Evolutionary conservation across 2,888 invertebrate genomes (phyloP), one percentile per base, ranked within the genome.

Genomic region (Desoria tigrina): DNA sequence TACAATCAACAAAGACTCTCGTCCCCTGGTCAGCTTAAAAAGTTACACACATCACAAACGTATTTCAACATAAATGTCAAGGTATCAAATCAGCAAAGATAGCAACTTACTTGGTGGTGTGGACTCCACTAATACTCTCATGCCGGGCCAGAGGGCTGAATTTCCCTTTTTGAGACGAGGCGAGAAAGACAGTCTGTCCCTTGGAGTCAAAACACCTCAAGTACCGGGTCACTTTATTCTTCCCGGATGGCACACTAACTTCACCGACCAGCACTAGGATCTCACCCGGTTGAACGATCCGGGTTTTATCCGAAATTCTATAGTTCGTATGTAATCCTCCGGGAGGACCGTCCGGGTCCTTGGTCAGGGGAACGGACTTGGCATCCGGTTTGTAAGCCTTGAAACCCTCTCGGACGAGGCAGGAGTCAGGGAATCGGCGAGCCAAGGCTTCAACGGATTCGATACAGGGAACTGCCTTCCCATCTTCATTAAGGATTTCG

Each of bases 71-170:
- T 45, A 45, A 16, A 18, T 45, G 45, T 32, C 32, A 32, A 32
- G 27, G 23, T 49, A 51, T 51, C 9, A 24, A 24, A 51, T 24
- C 7, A 24, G 7, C 14, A 49, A 53, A 24, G 50, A 60, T 23
- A 21, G 57, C 14, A 37, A 68, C 73, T 70, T 72, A 74, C 74
- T 73, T 74, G 18, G 94, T 92, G 71, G 91, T 90, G 81, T 96
- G 95, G 21, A 95, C 95, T 24, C 95, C 95, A 79, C 93, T 92
- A 72, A 96, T 94, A 82, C 93, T 94, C 78, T 93, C 93, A 80
- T 93, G 92, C 23, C 92, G 88, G 69, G 95, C 95, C 63, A 96
- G 84, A 55, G 93, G 92, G 77, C 94, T 94, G 82, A 96, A 94
- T 78, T 91, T 88, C 42, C 93, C 94, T 79, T 91, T 87, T 80